Evolutionary conservation across 2,888 invertebrate genomes (phyloP), one percentile per base, ranked within the genome.

Genomic region (Nipponacmea schrenckii): DNA sequence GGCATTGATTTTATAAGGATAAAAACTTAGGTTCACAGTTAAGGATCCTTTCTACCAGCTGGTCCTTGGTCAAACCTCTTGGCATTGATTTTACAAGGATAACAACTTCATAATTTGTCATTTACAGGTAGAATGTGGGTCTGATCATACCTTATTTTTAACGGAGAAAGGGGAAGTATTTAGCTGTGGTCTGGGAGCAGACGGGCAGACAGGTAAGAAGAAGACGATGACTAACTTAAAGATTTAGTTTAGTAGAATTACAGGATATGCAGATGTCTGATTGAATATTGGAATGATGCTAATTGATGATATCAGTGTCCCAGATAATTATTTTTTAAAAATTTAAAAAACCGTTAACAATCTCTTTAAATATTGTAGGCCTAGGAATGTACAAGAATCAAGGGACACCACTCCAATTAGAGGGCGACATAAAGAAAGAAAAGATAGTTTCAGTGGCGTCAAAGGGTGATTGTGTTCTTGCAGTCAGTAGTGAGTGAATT

Each of bases 171-270:
- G 98, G 0, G 91, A 92, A 81, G 94, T 98, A 4, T 96, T 92
- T 85, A 92, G 94, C 0, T 97, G 96, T 89, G 98, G 98, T 0
- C 95, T 96, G 93, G 95, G 97, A 45, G 94, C 96, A 0, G 97
- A 98, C 89, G 98, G 98, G 0, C 98, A 98, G 90, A 96, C 96
- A 0, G 97, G 90, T 88, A 71, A 65, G 50, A 44, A 48, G 48
- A 17, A 17, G 7, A 48, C n/a, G n/a, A n/a, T n/a, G n/a, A n/a
- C n/a, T n/a, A n/a, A n/a, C n/a, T n/a, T n/a, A n/a, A n/a, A n/a
- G n/a, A n/a, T n/a, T n/a, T n/a, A n/a, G n/a, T n/a, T n/a, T n/a
- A n/a, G n/a, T n/a, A n/a, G n/a, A n/a, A n/a, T n/a, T n/a, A n/a
- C n/a, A n/a, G n/a, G n/a, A n/a, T n/a, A n/a, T n/a, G n/a, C n/a